A percentile compares a stretch with the other conserved stretches of the same genome.
phyloP scores from a whole-genome alignment of 2,888 invertebrate genomes.

The Brenthis ino region DNA sequence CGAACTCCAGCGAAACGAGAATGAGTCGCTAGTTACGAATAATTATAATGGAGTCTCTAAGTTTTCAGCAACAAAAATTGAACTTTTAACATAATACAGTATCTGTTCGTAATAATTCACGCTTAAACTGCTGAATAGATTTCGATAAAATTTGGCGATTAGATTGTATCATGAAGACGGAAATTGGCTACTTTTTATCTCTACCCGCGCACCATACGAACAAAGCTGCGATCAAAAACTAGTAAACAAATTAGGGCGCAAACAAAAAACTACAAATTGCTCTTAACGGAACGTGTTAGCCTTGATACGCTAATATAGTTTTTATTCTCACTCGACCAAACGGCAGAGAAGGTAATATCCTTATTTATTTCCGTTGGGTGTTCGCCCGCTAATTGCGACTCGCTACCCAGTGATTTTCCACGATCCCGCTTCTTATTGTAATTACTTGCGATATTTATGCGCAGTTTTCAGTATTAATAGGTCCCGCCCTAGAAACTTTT shows the following conservation, averaged over 20 bases:
- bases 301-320: slow-evolving; percentile 63
- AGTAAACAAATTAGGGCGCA: slow-evolving; percentile 10
- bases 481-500: slow-evolving; percentile 38
- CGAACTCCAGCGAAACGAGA: too few species aligned
- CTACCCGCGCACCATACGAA: too few species aligned
- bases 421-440: slow-evolving; percentile 56
- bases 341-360: slow-evolving; percentile 65
- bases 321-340: slow-evolving; percentile 57
- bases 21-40: too few species aligned
- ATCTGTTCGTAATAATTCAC: too few species aligned
- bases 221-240: background rate
- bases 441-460: slow-evolving; percentile 49
- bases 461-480: slow-evolving; percentile 45
- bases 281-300: slow-evolving; percentile 39
- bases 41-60: too few species aligned
- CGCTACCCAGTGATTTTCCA: slow-evolving; percentile 76
- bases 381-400: slow-evolving; percentile 75
- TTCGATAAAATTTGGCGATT: too few species aligned
- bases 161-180: too few species aligned
- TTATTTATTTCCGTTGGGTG: slow-evolving; percentile 79
- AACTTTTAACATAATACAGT: too few species aligned
- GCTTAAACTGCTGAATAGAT: too few species aligned
- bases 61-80: too few species aligned
- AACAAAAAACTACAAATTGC: slow-evolving; percentile 29
- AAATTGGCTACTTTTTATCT: too few species aligned